These are phyloP conservation scores for Trissoscelio sp. DNA, from an alignment of 2,888 invertebrate genomes.

Conservation along the genomic window DNA sequence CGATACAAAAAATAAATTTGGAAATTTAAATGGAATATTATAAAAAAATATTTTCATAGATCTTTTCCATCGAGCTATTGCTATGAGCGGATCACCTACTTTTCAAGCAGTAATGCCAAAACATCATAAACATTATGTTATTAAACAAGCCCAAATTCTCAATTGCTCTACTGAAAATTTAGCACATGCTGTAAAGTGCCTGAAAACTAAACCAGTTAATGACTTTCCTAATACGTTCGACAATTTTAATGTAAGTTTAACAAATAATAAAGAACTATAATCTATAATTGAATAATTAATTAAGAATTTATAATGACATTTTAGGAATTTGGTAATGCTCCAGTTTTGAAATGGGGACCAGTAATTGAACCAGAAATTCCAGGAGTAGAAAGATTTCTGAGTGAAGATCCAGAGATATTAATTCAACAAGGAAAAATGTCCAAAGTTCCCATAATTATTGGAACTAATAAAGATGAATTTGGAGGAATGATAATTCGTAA, in stretches of 20 bases:
- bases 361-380: constrained; percentile 87
- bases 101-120: constrained; percentile 85
- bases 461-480: constrained; percentile 88
- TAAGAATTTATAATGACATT: too few species aligned
- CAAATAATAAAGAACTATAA: background rate
- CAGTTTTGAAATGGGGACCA: constrained; percentile 86
- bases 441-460: constrained; percentile 87
- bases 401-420: constrained; percentile 86
- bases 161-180: constrained; percentile 85
- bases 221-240: constrained; percentile 71
- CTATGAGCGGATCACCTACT: constrained; percentile 87
- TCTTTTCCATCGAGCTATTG: constrained; percentile 89
- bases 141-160: constrained; percentile 86
- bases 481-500: constrained; percentile 86
- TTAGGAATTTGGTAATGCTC: constrained; percentile 86
- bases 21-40: too few species aligned
- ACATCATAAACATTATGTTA: constrained; percentile 86
- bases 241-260: constrained; percentile 17
- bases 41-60: too few species aligned
- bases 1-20: too few species aligned
- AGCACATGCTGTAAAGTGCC: constrained; percentile 85
- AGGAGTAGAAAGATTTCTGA: constrained; percentile 88
- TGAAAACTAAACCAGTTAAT: constrained; percentile 84
- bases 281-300: too few species aligned
- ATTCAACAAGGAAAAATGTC: too few species aligned